These are phyloP conservation scores for Drosophila algonquin DNA, from an alignment of 2,888 invertebrate species.

Conservation along the genomic window DNA sequence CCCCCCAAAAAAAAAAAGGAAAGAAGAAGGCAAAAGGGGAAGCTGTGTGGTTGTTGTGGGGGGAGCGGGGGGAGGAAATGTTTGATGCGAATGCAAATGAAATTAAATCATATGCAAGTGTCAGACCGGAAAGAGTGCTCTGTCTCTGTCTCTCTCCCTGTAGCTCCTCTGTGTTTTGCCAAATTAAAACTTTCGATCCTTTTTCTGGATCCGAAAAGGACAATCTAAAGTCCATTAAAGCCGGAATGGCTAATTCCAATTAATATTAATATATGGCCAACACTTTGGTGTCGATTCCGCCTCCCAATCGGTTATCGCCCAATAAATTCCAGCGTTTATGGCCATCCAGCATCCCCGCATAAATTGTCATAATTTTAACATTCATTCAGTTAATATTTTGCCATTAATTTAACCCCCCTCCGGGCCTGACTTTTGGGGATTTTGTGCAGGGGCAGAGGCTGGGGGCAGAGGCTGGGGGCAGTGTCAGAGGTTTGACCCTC, in stretches of 20 bases:
- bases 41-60: background rate
- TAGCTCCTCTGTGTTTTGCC: background rate
- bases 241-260: conserved; percentile 20
- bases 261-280: conserved; percentile 55
- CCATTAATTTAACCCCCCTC: conserved; percentile 60
- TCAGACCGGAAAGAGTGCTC: too few species aligned
- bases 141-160: too few species aligned
- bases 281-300: conserved; percentile 28
- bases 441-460: background rate
- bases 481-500: conserved; percentile 3
- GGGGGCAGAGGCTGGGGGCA: conserved; percentile 1
- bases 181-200: conserved; percentile 4
- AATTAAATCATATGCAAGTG: background rate
- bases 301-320: conserved; percentile 11
- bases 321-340: conserved; percentile 42
- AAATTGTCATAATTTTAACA: conserved; percentile 59
- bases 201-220: conserved; percentile 1
- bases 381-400: conserved; percentile 70
- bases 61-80: background rate
- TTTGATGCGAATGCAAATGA: conserved; percentile 2
- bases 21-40: too few species aligned
- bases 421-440: too few species aligned
- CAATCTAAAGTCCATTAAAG: conserved; percentile 29
- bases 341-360: conserved; percentile 15
- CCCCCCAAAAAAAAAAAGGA: conserved; percentile 7